phyloP scores from a whole-genome alignment of 2,113 vertebrate species.

The Felis catus region F.catus_Fca126_mat1.0 CM031420.1:72004001-72004500 shows the following conservation, averaged over 20 bases:
- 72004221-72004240: conserved; percentile 21
- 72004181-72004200: conserved; percentile 1
- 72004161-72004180: neutral
- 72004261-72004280: neutral
- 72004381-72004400: no score
- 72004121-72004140: neutral
- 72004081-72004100: neutral
- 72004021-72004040: no score
- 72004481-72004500: neutral
- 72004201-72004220: neutral
- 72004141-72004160: conserved; percentile 25
- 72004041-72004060: neutral
- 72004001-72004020: no score
- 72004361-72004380: no score
- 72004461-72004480: no score
- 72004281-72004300: neutral
- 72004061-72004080: neutral
- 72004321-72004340: no score
- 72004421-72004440: no score
- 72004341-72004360: no score
- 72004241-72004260: conserved; percentile 9
- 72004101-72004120: neutral
- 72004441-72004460: no score
- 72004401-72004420: no score
- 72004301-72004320: no score